Evolutionary conservation across 1,140 invertebrate genomes (phyloP).

Genomic region (Tetramorium alpestre): DNA sequence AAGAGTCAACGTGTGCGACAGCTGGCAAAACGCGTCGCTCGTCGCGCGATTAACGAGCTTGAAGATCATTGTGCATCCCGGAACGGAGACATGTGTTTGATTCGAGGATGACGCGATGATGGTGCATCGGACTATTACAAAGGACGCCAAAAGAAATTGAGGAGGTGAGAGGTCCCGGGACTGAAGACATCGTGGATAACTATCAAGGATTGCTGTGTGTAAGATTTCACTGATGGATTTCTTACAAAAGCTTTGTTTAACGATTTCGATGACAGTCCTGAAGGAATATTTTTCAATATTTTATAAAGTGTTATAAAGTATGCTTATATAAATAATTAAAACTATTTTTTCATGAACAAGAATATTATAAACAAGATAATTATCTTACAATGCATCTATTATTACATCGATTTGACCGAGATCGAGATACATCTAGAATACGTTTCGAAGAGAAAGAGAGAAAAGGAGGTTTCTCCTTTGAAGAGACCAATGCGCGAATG

Average conservation of each 20-base stretch:
- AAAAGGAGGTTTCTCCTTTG: not conserved
- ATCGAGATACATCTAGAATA: not conserved
- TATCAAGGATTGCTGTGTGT: not conserved
- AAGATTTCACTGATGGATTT: not conserved
- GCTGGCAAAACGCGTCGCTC: conserved; percentile 30
- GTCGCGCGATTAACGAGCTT: conserved; percentile 26
- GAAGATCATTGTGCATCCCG: not conserved
- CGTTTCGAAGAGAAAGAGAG: not conserved
- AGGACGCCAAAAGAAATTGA: not conserved
- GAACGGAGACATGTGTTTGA: conserved; percentile 62
- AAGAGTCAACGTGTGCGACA: conserved; percentile 49
- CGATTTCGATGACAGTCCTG: not conserved
- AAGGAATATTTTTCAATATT: not conserved
- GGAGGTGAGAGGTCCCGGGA: conserved; percentile 39
- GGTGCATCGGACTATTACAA: conserved; percentile 1
- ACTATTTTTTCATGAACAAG: not conserved
- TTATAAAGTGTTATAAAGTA: not conserved
- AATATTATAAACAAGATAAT: not conserved
- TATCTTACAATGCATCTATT: not conserved
- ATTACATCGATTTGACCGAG: not conserved
- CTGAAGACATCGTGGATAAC: not conserved
- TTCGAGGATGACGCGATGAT: conserved; percentile 46
- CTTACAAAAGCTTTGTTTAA: not conserved
- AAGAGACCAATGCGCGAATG: not conserved
- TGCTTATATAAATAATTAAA: not conserved